Conservation (phyloP, 2,888 invertebrate species). For the Acrobasis consociella region DNA sequence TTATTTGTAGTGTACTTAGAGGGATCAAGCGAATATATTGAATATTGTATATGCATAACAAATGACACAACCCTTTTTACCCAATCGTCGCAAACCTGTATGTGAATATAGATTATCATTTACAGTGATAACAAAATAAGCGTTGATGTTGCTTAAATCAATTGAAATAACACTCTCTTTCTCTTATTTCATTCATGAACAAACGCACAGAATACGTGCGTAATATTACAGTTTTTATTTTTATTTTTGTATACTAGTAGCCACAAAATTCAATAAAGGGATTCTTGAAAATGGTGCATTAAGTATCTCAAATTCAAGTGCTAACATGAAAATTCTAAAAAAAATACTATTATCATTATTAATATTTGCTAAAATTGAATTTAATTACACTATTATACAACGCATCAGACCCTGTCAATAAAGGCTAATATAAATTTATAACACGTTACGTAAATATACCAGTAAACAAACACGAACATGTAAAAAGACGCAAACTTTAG, state of each 20-base stretch:
- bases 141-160: slow-evolving; percentile 25
- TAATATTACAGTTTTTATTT: slow-evolving; percentile 44
- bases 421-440: slow-evolving; percentile 63
- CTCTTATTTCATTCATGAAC: slow-evolving; percentile 36
- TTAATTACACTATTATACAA: slow-evolving; percentile 70
- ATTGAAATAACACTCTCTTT: slow-evolving; percentile 38
- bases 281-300: slow-evolving; percentile 65
- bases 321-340: slow-evolving; percentile 64
- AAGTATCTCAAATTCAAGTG: slow-evolving; percentile 66
- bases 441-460: slow-evolving; percentile 33
- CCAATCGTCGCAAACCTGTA: slow-evolving; percentile 68
- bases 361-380: slow-evolving; percentile 71
- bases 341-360: slow-evolving; percentile 69
- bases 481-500: slow-evolving; percentile 48
- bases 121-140: slow-evolving; percentile 55
- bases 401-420: slow-evolving; percentile 78
- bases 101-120: slow-evolving; percentile 50
- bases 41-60: slow-evolving; percentile 73
- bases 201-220: slow-evolving; percentile 39
- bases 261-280: slow-evolving; percentile 53
- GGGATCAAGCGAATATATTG: slow-evolving; percentile 58
- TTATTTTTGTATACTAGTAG: slow-evolving; percentile 36
- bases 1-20: slow-evolving; percentile 45
- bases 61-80: slow-evolving; percentile 79
- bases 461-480: slow-evolving; percentile 36